Base-by-base conservation (phyloP, 2,888 invertebrate genomes). In the Smittia sp. region DNA sequence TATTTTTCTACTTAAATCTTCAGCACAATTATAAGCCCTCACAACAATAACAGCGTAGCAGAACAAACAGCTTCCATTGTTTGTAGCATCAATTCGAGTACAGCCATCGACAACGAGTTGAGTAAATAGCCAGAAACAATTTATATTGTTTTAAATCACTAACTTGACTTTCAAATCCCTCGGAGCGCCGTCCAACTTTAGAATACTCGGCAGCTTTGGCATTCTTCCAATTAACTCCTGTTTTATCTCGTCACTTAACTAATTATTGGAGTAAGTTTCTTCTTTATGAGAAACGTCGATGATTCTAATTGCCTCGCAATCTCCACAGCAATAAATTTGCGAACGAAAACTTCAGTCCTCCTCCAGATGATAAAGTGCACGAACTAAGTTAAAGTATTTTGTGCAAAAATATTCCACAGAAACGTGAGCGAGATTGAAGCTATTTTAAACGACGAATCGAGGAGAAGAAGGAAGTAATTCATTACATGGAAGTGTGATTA, bases 391-490 rank as follows among this genome's bases (percentile, higher is more conserved):
- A 6, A 39, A 25, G 27, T 32, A 32, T 38, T 46, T n/a, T 46
- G n/a, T 38, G 11, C 38, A 46, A n/a, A 11, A 46, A 46, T 32
- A 46, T n/a, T 46, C 46, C 15, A 3, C n/a, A 46, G n/a, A 46
- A n/a, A 46, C 46, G 46, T n/a, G 15, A 46, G n/a, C 46, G 11
- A 46, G 3, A n/a, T 46, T 46, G 11, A 2, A 46, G 46, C 15
- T 3, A 46, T 15, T 46, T 46, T 46, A 6, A 38, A n/a, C 32
- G 38, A n/a, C 27, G 13, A n/a, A 20, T 68, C 41, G 68, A 9
- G 18, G 32, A 32, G 32, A 32, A 32, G 24, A 41, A 69, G 69
- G 69, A 69, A 69, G 27, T 69, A 69, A 69, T 69, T 69, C 69
- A 69, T 69, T 69, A 69, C 24, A 27, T 27, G 25, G 27, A 63